Evolutionary conservation across 2,113 vertebrate species (phyloP).

Genomic region (Eulemur rufifrons): DNA sequence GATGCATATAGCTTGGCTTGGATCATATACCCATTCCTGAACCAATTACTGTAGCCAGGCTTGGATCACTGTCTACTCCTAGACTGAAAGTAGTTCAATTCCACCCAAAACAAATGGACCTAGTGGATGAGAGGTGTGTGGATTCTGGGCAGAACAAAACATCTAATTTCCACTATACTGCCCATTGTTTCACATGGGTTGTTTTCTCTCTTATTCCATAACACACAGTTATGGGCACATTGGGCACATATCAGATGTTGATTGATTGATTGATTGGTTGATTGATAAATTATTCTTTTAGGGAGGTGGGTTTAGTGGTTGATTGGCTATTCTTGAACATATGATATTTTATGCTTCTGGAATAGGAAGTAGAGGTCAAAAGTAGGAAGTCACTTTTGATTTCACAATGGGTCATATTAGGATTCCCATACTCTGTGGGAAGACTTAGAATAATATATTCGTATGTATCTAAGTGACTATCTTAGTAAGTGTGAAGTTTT

Average conservation of each 20-base stretch:
- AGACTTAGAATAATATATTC: not conserved
- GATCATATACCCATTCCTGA: not conserved
- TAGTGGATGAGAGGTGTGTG: not conserved
- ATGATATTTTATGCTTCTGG: not conserved
- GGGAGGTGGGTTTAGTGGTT: not conserved
- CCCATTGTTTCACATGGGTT: not conserved
- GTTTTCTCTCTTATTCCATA: not conserved
- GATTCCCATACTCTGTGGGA: not conserved
- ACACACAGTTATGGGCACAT: not conserved
- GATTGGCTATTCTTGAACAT: not conserved
- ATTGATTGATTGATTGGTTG: not conserved
- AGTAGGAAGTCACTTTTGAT: not conserved
- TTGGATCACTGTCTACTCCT: not conserved
- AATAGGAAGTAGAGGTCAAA: not conserved
- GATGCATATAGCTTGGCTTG: not conserved
- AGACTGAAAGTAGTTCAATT: not conserved
- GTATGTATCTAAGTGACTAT: not conserved
- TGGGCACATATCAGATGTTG: not conserved
- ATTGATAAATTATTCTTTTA: not conserved
- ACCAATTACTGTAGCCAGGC: not conserved
- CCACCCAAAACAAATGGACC: not conserved
- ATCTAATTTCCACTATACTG: not conserved
- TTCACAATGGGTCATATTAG: not conserved
- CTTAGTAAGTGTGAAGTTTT: not conserved
- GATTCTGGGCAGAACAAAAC: not conserved